A percentile compares a stretch with the other conserved stretches of the same genome.
phyloP scores from a whole-genome alignment of 2,113 vertebrate species.

The Rynchops niger region DNA sequence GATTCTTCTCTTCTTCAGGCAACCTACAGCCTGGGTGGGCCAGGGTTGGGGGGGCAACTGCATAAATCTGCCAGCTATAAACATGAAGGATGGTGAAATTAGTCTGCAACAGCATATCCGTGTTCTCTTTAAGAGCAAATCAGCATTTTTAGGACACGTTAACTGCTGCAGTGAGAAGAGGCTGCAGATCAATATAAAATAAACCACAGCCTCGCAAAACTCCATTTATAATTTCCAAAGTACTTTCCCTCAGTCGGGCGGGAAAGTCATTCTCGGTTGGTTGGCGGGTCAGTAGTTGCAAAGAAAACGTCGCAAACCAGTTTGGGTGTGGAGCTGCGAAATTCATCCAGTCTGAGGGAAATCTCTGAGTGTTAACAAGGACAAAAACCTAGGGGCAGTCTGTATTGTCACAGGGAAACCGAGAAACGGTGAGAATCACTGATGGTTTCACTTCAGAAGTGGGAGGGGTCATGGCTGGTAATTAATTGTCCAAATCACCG shows the following conservation, averaged over 20 bases:
- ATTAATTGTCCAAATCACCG: background rate
- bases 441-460: background rate
- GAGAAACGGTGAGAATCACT: background rate
- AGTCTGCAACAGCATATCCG: background rate
- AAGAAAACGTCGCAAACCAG: background rate
- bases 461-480: background rate
- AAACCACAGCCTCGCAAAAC: background rate
- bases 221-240: slow-evolving; percentile 5
- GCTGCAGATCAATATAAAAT: slow-evolving; percentile 17
- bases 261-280: background rate
- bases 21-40: background rate
- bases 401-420: background rate
- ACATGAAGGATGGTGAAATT: slow-evolving; percentile 30
- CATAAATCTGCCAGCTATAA: slow-evolving; percentile 40
- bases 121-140: slow-evolving; percentile 40
- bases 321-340: background rate
- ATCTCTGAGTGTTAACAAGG: rapidly evolving
- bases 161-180: slow-evolving; percentile 5
- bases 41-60: background rate
- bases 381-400: background rate
- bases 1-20: background rate
- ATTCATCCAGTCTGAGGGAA: background rate
- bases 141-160: slow-evolving; percentile 38
- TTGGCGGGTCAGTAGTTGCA: background rate
- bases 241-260: background rate